A percentile compares a stretch with the other conserved stretches of the same genome.
These are phyloP conservation scores for Setophaga petechia DNA, from an alignment of 2,113 vertebrate species.

Conservation along the genomic window DNA sequence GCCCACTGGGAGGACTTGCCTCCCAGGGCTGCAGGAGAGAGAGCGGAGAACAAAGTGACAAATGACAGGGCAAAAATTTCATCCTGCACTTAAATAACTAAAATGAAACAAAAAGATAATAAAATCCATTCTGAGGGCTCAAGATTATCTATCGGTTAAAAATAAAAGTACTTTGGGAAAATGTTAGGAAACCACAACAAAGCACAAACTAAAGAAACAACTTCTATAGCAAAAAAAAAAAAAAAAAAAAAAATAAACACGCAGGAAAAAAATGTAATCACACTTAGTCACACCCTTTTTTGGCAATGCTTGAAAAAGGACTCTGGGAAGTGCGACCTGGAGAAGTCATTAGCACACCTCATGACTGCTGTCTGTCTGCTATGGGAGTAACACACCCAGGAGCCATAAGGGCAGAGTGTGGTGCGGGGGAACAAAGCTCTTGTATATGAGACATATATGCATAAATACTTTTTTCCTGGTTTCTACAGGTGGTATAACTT, in stretches of 20 bases:
- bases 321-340: conserved; percentile 16
- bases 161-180: conserved; percentile 54
- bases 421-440: neutral
- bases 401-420: neutral
- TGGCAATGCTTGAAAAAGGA: conserved; percentile 44
- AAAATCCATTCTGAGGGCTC: conserved; percentile 49
- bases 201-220: conserved; percentile 72
- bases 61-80: neutral
- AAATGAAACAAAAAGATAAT: neutral
- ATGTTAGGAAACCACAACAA: conserved; percentile 56
- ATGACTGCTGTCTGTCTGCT: neutral
- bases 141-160: conserved; percentile 55
- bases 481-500: neutral
- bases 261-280: neutral
- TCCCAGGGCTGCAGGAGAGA: neutral
- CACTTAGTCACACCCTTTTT: neutral
- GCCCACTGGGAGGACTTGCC: neutral
- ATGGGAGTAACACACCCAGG: neutral
- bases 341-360: neutral
- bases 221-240: conserved; percentile 38
- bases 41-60: neutral
- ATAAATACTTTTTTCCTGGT: neutral
- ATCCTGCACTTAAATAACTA: conserved; percentile 18
- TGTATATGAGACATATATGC: neutral
- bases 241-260: neutral